Base-by-base conservation (phyloP, 2,797 vertebrate species). In the Enteromius fasciolatus region DNA sequence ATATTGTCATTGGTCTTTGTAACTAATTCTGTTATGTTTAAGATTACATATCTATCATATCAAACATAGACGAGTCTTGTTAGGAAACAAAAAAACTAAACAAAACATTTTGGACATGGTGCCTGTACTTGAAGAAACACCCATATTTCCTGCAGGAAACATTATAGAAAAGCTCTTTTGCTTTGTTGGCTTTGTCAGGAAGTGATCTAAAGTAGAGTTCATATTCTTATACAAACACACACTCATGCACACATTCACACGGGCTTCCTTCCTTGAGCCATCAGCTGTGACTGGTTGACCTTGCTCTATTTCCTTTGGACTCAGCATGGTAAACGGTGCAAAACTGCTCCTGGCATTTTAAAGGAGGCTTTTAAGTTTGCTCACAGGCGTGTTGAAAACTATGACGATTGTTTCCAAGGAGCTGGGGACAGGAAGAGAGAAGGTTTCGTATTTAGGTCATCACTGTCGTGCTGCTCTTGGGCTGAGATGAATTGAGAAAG, bases 231-330 rank as follows among this genome's bases (percentile, higher is more conserved):
- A 63, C 57, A 78, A 63, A 63, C 75, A 70, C 76, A 39, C 54
- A 72, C 33, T 50, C 44, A 15, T 54, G 23, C 63, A 4, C 70
- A 81, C 83, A 84, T 67, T 74, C 61, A 61, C 61, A 69, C 50
- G 20, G 14, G 36, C 76, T 66, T 77, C 82, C 80, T 82, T 82
- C 72, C 80, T 81, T 44, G 61, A 76, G 73, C 84, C 72, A 50
- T 84, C 76, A 76, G 28, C 76, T 87, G 76, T 66, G 36, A 74
- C 80, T 44, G 31, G 23, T 77, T 73, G 75, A 82, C 77, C 80
- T 77, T 86, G 11, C 74, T 88, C 86, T 76, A 63, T 83, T 89
- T 86, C 85, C 72, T 79, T 5, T 80, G 83, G 57, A 57, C 73
- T 31, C 12, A 28, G 28, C 48, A 20, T 67, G 67, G 20, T 66